Conservation (phyloP, 1,140 invertebrate species). For the Zaprionus ornatus region DNA sequence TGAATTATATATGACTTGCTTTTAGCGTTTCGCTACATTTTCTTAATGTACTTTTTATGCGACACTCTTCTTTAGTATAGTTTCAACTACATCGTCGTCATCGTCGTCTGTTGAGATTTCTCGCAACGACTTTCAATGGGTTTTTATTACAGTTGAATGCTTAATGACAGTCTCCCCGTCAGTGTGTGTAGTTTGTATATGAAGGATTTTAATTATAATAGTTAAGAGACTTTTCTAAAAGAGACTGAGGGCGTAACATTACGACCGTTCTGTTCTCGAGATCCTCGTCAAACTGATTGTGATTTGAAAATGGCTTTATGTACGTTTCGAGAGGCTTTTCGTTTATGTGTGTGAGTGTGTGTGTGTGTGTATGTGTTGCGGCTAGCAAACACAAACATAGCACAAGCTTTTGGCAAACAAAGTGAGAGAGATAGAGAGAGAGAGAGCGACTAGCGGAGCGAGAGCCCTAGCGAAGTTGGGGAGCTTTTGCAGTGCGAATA, state of each 20-base stretch:
- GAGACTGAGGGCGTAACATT: neutral
- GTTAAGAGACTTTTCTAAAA: neutral
- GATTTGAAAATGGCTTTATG: slow-evolving; percentile 30
- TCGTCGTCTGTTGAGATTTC: slow-evolving; percentile 14
- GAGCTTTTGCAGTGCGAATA: slow-evolving; percentile 48
- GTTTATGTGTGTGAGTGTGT: neutral
- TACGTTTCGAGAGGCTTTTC: slow-evolving; percentile 3
- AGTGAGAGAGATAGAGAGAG: slow-evolving; percentile 8
- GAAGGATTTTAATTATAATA: slow-evolving; percentile 4
- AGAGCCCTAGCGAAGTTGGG: neutral
- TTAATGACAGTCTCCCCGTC: neutral
- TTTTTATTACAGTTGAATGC: slow-evolving; percentile 12
- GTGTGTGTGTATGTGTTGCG: neutral
- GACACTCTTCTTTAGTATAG: slow-evolving; percentile 67
- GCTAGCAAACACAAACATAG: slow-evolving; percentile 37
- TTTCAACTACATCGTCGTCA: slow-evolving; percentile 23
- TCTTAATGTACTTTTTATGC: slow-evolving; percentile 72
- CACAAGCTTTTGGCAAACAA: slow-evolving; percentile 16
- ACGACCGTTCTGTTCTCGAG: slow-evolving; percentile 16
- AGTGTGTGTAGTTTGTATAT: neutral
- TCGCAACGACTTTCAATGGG: neutral
- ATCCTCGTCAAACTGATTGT: slow-evolving; percentile 25
- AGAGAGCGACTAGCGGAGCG: neutral
- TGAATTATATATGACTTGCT: slow-evolving; percentile 74
- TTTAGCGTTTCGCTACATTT: slow-evolving; percentile 66